Evolutionary conservation across 2,888 invertebrate genomes (phyloP).

Genomic region (Malacosoma neustria): DNA sequence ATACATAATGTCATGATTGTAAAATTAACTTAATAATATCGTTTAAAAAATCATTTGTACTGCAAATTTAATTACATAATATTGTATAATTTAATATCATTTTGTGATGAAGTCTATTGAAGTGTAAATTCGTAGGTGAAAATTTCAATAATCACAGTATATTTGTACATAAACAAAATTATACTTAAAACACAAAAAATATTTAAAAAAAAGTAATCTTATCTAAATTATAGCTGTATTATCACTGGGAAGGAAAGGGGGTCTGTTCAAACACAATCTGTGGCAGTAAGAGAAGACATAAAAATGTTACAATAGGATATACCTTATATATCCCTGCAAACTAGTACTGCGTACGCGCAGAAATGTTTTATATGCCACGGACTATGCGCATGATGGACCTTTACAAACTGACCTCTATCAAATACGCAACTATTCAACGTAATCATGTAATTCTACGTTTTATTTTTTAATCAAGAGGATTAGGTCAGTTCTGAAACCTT

Average conservation of each 20-base stretch:
- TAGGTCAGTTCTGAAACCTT: no score
- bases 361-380: no score
- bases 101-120: background rate
- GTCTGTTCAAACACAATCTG: no score
- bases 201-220: slow-evolving; percentile 9
- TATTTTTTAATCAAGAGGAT: no score
- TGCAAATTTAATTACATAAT: background rate
- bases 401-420: no score
- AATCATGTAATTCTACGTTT: no score
- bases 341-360: no score
- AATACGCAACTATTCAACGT: no score
- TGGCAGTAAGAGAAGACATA: no score
- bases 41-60: slow-evolving; percentile 16
- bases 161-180: slow-evolving; percentile 15
- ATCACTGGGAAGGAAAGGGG: slow-evolving; percentile 44
- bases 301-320: no score
- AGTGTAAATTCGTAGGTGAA: background rate
- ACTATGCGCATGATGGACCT: no score
- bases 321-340: no score
- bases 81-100: background rate
- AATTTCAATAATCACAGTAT: background rate
- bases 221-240: slow-evolving; percentile 20
- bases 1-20: background rate
- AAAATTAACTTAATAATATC: background rate
- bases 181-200: slow-evolving; percentile 21